These are phyloP conservation scores for Cantharis rufa DNA, from an alignment of 2,888 invertebrate genomes.

Conservation along the genomic window DNA sequence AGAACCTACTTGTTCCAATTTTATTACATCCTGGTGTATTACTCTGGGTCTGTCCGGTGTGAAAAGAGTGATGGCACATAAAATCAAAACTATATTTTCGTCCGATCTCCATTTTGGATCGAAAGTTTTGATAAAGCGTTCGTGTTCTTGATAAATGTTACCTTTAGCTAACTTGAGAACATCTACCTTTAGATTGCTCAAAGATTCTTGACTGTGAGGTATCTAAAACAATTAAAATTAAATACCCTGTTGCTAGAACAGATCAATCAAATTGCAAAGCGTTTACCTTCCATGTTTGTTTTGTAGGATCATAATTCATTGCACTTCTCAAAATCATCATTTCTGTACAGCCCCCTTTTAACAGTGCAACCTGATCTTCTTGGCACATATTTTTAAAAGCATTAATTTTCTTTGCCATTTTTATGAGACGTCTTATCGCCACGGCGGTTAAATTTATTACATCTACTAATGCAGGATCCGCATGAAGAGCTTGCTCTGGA, in stretches of 20 bases:
- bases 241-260: neutral
- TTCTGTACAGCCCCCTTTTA: conserved; percentile 95
- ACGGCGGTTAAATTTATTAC: conserved; percentile 90
- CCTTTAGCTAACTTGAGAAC: conserved; percentile 89
- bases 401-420: conserved; percentile 83
- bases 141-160: conserved; percentile 86
- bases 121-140: conserved; percentile 83
- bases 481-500: conserved; percentile 44
- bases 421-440: conserved; percentile 84
- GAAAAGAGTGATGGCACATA: conserved; percentile 90
- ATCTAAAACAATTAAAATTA: conserved; percentile 58
- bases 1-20: conserved; percentile 74
- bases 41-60: conserved; percentile 80
- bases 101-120: conserved; percentile 84
- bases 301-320: conserved; percentile 86
- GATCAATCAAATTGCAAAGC: neutral
- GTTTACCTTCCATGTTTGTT: conserved; percentile 85
- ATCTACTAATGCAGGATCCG: conserved; percentile 75
- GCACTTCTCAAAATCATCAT: conserved; percentile 94
- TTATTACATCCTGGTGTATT: conserved; percentile 82
- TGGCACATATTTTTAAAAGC: conserved; percentile 94
- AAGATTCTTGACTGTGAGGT: conserved; percentile 75
- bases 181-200: conserved; percentile 82
- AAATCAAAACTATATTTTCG: conserved; percentile 85
- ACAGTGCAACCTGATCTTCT: conserved; percentile 84